These are phyloP conservation scores for Latrodectus geometricus DNA, from an alignment of 1,140 invertebrate species.

Conservation along the genomic window DNA sequence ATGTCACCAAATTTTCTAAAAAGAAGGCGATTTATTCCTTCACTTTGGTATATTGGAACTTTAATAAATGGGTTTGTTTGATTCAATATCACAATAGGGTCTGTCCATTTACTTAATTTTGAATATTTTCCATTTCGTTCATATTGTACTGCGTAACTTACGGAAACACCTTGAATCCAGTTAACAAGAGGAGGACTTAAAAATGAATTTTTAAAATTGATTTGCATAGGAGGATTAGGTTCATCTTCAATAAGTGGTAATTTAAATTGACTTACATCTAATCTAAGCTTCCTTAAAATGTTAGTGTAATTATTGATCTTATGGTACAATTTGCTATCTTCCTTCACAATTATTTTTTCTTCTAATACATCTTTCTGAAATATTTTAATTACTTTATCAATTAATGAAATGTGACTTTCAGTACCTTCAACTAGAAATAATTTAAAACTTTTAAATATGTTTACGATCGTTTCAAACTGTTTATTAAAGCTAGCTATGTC, in stretches of 20 bases:
- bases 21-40: slow-evolving; percentile 3
- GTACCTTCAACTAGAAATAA: neutral
- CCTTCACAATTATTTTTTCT: neutral
- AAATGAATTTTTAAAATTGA: neutral
- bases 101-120: slow-evolving; percentile 7
- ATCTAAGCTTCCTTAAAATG: neutral
- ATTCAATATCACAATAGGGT: neutral
- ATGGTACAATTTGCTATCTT: neutral
- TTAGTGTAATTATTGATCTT: neutral
- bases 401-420: neutral
- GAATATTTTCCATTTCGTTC: neutral
- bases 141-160: slow-evolving; percentile 20
- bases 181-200: neutral
- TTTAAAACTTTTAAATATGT: slow-evolving; percentile 9
- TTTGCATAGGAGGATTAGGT: neutral
- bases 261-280: neutral
- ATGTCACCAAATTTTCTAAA: slow-evolving; percentile 5
- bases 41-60: neutral
- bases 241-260: neutral
- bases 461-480: neutral
- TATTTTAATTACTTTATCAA: neutral
- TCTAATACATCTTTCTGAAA: neutral
- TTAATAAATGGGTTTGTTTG: slow-evolving; percentile 10
- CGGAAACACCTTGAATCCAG: neutral
- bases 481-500: neutral